A percentile compares a stretch with the other conserved stretches of the same genome.
Evolutionary conservation across 2,113 vertebrate species (phyloP).

Genomic region (Recurvirostra avosetta): DNA sequence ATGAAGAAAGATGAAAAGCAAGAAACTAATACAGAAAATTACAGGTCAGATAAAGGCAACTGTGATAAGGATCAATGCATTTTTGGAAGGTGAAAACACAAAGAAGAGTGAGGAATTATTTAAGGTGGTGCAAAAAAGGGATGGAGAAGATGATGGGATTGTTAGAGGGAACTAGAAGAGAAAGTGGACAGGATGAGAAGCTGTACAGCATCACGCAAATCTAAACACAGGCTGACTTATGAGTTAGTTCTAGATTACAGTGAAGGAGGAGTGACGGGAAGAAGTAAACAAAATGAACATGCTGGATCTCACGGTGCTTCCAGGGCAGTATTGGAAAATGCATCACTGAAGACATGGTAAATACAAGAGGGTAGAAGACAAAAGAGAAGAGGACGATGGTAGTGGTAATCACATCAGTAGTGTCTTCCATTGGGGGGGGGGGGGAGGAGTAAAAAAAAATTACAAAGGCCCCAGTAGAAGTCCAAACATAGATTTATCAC

Average conservation of each 20-base stretch:
- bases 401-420: neutral
- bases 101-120: neutral
- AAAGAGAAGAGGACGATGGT: neutral
- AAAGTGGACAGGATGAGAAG: neutral
- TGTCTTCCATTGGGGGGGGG: fast-evolving
- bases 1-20: neutral
- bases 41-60: neutral
- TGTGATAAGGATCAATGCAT: neutral
- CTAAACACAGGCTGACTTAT: neutral
- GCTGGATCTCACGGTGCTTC: neutral
- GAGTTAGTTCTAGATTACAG: neutral
- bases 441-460: neutral
- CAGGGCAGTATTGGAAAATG: neutral
- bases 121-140: neutral
- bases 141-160: neutral
- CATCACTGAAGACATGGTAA: neutral
- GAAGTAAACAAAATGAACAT: neutral
- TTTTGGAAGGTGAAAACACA: neutral
- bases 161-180: neutral
- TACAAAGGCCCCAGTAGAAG: neutral
- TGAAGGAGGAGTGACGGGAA: neutral
- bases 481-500: neutral
- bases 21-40: slow-evolving; percentile 10
- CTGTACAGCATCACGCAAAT: neutral
- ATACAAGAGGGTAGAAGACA: neutral